Evolutionary conservation across 2,888 invertebrate species (phyloP).

Genomic region (Oscheius onirici): DNA sequence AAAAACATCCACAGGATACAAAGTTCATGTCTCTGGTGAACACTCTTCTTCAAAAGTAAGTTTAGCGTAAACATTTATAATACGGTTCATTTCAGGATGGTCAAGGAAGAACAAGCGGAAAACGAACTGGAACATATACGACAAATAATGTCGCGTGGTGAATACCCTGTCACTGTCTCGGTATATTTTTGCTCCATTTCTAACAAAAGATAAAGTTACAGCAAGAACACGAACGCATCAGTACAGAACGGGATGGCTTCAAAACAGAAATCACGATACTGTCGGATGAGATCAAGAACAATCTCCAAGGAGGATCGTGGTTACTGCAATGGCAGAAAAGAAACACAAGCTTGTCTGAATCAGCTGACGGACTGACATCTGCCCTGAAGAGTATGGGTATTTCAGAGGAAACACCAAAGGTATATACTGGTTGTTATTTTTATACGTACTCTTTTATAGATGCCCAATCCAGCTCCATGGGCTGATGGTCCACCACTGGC

Average conservation of each 20-base stretch:
- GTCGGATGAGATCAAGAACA: conserved; percentile 23
- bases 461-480: conserved; percentile 19
- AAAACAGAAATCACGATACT: conserved; percentile 25
- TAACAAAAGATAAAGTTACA: background rate
- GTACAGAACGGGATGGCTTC: conserved; percentile 17
- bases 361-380: conserved; percentile 4
- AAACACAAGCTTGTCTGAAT: conserved; percentile 1
- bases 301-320: background rate
- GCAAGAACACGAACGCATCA: conserved; percentile 26
- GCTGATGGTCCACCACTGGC: background rate
- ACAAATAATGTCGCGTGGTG: conserved; percentile 30
- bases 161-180: conserved; percentile 7
- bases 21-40: conserved; percentile 12
- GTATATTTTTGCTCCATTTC: background rate
- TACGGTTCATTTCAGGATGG: conserved; percentile 23
- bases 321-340: conserved; percentile 20
- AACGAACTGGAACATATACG: conserved; percentile 40
- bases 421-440: background rate
- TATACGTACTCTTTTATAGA: background rate
- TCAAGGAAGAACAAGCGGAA: conserved; percentile 38
- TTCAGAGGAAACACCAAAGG: conserved; percentile 17
- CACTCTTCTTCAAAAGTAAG: conserved; percentile 13
- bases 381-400: conserved; percentile 23
- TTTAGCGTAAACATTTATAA: background rate
- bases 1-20: conserved; percentile 2